Conservation (phyloP, 2,113 vertebrate species). For the Varanus komodoensis region DNA sequence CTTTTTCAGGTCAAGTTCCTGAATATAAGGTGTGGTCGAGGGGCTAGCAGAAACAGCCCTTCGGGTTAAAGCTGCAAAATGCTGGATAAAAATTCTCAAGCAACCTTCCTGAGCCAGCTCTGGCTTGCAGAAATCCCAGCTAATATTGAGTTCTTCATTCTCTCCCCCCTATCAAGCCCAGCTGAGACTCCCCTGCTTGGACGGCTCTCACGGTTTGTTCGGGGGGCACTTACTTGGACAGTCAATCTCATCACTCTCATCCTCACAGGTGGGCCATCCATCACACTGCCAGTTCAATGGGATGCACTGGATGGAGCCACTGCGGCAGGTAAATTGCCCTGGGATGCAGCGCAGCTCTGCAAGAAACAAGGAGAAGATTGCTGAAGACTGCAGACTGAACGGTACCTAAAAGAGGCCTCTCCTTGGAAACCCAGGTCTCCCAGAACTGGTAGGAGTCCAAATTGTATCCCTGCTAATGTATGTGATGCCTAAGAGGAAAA, state of each 20-base stretch:
- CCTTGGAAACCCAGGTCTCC: neutral
- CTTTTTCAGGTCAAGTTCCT: neutral
- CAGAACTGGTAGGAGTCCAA: no score
- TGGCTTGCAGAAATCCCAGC: neutral
- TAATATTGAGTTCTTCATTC: neutral
- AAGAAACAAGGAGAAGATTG: conserved; percentile 10
- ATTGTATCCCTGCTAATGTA: neutral
- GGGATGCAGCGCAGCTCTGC: conserved; percentile 92
- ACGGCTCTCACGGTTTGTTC: no score
- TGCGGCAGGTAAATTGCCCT: conserved; percentile 93
- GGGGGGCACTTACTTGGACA: conserved; percentile 87
- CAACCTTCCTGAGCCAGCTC: neutral
- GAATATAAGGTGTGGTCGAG: neutral
- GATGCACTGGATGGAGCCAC: conserved; percentile 97
- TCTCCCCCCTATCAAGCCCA: neutral
- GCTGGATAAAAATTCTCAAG: no score
- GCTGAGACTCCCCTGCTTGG: neutral
- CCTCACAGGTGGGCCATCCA: conserved; percentile 94
- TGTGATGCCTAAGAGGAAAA: neutral
- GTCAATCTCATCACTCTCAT: conserved; percentile 94
- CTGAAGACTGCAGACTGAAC: neutral
- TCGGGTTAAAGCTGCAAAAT: neutral
- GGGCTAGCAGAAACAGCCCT: neutral
- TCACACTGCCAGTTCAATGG: conserved; percentile 95
- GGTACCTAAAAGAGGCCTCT: neutral